Base-by-base conservation (phyloP, 2,113 vertebrate genomes). In the Anhinga anhinga region DNA sequence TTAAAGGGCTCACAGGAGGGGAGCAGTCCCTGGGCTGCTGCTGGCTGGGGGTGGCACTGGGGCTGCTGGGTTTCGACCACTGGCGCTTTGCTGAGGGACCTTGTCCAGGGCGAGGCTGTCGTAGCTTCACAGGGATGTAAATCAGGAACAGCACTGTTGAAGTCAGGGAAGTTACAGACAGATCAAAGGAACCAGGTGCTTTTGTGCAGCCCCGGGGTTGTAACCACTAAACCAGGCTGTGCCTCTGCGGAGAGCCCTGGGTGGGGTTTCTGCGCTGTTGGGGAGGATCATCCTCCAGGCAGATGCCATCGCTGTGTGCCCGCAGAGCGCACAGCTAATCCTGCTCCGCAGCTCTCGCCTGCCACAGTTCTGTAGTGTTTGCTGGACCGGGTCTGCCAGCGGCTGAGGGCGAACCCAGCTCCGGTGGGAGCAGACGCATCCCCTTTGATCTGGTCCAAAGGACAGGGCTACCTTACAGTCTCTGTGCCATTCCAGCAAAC, bases 61-160 rank as follows among this genome's bases (percentile, higher is more conserved):
- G 18, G 45, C 7, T 42, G 53, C 5, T n/a, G 74, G 32, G 13
- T 29, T 85, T 67, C 2, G 1, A 5, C 30, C 3, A 1, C 45
- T 26, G 67, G 14, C 20, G n/a, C 49, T 80, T 45, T 61, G 38
- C 42, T 81, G 74, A 53, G 52, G 79, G n/a, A 17, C 0, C n/a
- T 63, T 38, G 52, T n/a, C 42, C 56, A 25, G 52, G 70, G 19
- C 34, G 32, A 27, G 22, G 1, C 4, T 38, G 16, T 36, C 1
- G 0, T 10, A 0, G 17, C 22, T 29, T 42, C n/a, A 17, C 1
- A 3, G 67, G 30, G 55, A 2, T 30, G 50, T 21, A n/a, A 66
- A 49, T 53, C 34, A 22, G 63, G 72, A 45, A 5, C 10, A 10
- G 9, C 11, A 3, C 50, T 47, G 40, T 9, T 26, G 50, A 13